phyloP scores from a whole-genome alignment of 2,113 vertebrate genomes.

The Pseudolaguvia tuberculata region DNA sequence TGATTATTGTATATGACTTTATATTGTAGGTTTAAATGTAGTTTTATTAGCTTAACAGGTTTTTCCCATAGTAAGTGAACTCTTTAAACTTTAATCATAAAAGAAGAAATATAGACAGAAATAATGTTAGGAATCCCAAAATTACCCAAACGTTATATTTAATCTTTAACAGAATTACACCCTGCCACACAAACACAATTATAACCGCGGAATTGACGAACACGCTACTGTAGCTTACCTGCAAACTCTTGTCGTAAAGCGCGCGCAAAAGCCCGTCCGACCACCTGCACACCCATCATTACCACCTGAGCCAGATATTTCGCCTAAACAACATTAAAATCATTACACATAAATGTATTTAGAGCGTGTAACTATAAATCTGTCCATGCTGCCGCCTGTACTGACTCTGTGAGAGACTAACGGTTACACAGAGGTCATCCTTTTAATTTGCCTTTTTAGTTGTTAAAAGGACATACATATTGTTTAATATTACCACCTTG shows the following conservation, averaged over 20 bases:
- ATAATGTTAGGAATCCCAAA: no score
- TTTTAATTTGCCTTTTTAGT: not conserved
- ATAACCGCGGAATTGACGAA: no score
- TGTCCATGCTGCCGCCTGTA: not conserved
- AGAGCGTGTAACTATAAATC: not conserved
- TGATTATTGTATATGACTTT: no score
- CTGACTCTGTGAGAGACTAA: not conserved
- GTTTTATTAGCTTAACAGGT: no score
- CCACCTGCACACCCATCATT: conserved; percentile 91
- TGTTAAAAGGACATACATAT: not conserved
- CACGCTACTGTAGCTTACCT: conserved; percentile 76
- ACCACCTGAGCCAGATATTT: conserved; percentile 93
- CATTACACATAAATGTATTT: not conserved
- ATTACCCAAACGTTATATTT: no score
- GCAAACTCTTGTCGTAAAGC: conserved; percentile 89
- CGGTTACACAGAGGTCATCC: not conserved
- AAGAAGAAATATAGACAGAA: no score
- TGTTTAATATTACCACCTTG: not conserved
- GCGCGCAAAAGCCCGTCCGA: conserved; percentile 89
- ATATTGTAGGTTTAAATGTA: no score
- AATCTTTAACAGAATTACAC: no score
- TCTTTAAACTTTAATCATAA: no score
- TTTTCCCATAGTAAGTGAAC: no score
- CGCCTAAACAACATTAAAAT: conserved; percentile 68
- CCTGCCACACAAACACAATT: no score